These are phyloP conservation scores for Porites lutea DNA, from an alignment of 64 coral and sea anemone genomes.

Conservation along the genomic window DNA sequence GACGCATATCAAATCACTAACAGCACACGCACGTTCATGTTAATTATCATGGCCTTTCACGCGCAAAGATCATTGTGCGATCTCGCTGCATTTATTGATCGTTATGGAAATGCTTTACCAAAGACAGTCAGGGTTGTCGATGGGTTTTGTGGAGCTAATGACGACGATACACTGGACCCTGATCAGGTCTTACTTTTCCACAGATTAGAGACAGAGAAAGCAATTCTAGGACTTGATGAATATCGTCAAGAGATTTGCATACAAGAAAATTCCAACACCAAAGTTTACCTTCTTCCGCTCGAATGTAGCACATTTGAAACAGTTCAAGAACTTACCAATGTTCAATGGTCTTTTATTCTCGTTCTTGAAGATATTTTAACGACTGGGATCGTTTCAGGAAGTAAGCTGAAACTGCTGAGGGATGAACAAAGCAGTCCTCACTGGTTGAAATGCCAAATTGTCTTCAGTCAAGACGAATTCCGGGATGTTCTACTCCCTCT, in stretches of 20 bases:
- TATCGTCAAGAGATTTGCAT: conserved; percentile 40
- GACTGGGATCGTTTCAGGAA: conserved; percentile 23
- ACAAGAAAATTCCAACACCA: conserved; percentile 46
- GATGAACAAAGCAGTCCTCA: neutral
- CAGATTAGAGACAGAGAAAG: conserved; percentile 25
- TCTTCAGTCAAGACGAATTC: neutral
- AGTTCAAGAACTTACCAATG: conserved; percentile 9
- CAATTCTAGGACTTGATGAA: conserved; percentile 30
- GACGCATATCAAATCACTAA: neutral
- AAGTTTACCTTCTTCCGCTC: conserved; percentile 63
- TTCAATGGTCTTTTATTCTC: conserved; percentile 10
- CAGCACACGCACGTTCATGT: too few relatives aligned
- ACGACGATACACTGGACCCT: conserved; percentile 12
- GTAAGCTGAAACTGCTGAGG: conserved; percentile 9
- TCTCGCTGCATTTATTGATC: neutral
- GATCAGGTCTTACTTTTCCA: conserved; percentile 52
- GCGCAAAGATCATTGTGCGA: neutral
- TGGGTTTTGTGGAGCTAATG: conserved; percentile 52
- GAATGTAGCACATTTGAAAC: neutral
- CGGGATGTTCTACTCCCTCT: conserved; percentile 18
- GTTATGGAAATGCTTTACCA: conserved; percentile 6
- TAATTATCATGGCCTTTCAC: neutral
- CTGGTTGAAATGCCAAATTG: conserved; percentile 43
- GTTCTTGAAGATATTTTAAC: conserved; percentile 47
- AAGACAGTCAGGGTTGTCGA: conserved; percentile 22